These are phyloP conservation scores for Drosophila dives DNA, from an alignment of 2,888 invertebrate genomes.

Conservation along the genomic window DNA sequence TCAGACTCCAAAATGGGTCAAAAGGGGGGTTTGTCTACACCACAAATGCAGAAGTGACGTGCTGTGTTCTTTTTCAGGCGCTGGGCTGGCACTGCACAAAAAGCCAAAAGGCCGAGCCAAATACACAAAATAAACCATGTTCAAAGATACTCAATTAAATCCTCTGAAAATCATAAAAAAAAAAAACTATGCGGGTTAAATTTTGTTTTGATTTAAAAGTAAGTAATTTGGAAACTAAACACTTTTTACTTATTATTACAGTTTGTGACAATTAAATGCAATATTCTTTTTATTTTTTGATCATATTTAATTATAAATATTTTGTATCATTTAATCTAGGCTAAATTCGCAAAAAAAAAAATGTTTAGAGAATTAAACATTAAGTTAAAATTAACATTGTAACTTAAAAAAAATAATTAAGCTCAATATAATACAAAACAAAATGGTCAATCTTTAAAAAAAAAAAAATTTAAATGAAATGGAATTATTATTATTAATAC, in stretches of 20 bases:
- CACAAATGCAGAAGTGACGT: neutral
- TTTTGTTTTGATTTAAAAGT: neutral
- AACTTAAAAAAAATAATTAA: neutral
- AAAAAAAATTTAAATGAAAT: neutral
- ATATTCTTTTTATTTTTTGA: neutral
- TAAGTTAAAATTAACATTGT: too few species aligned
- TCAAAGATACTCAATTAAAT: conserved; percentile 48
- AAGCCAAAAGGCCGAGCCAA: conserved; percentile 39
- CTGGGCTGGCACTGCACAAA: conserved; percentile 30
- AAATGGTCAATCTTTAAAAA: neutral
- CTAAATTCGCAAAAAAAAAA: neutral
- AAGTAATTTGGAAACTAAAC: neutral
- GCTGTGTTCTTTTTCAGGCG: conserved; percentile 6
- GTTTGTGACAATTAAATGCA: conserved; percentile 9
- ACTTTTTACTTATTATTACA: neutral
- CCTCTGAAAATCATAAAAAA: conserved; percentile 3
- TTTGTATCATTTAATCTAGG: neutral
- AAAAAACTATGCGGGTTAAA: neutral
- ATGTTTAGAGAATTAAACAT: too few species aligned
- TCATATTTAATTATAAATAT: neutral
- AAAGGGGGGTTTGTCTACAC: neutral
- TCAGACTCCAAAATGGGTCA: conserved; percentile 18
- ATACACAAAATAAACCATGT: conserved; percentile 46
- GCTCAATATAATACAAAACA: neutral
- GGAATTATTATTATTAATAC: neutral